Evolutionary conservation across 1,140 invertebrate species (phyloP).

Genomic region (Cydia pomonella): DNA sequence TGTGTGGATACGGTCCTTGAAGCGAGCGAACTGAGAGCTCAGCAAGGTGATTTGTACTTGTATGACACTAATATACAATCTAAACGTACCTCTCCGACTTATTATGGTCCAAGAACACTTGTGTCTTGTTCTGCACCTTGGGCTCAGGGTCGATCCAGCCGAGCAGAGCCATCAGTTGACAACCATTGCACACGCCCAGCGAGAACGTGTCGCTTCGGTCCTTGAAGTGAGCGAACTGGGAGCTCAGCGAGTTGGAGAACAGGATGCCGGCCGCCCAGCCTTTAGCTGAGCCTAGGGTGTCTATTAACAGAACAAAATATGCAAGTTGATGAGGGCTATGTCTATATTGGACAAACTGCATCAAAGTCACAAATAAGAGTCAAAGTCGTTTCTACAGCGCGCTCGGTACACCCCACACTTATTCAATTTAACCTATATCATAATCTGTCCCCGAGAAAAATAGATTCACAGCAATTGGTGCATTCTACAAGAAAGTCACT

Average conservation of each 20-base stretch:
- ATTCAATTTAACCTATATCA: no score
- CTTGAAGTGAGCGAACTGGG: slow-evolving; percentile 89
- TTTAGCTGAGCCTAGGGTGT: slow-evolving; percentile 97
- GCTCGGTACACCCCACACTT: no score
- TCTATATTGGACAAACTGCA: no score
- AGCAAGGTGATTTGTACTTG: no score
- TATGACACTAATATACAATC: no score
- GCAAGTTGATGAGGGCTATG: no score
- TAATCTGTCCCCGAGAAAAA: no score
- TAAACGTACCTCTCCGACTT: slow-evolving; percentile 86
- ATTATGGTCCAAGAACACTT: slow-evolving; percentile 92
- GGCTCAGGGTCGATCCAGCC: slow-evolving; percentile 86
- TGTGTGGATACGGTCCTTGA: slow-evolving; percentile 87
- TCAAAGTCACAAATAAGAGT: no score
- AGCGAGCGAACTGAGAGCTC: slow-evolving; percentile 86
- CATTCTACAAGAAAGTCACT: no score
- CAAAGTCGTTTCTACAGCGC: slow-evolving; percentile 60
- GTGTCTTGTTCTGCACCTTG: slow-evolving; percentile 69
- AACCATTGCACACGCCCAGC: slow-evolving; percentile 98
- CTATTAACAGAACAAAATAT: slow-evolving; percentile 74
- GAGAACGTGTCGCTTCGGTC: slow-evolving; percentile 93
- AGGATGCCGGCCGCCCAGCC: slow-evolving; percentile 97
- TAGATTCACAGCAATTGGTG: no score
- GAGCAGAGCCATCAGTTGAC: slow-evolving; percentile 95
- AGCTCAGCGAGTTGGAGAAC: slow-evolving; percentile 84